Base-by-base conservation (phyloP, 2,113 vertebrate genomes). In the Sylvietta virens region DNA sequence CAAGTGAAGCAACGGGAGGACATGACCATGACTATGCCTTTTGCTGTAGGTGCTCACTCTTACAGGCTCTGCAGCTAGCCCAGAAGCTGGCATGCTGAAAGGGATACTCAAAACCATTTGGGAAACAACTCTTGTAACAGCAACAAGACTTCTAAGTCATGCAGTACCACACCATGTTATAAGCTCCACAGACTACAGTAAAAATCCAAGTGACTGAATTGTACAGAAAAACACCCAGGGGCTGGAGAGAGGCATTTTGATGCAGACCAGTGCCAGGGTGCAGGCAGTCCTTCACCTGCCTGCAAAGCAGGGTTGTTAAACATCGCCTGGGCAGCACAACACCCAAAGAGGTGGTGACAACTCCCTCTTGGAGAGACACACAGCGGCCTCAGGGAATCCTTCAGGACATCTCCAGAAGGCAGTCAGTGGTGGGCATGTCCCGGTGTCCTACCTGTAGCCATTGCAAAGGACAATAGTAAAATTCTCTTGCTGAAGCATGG, bases 371-470 rank as follows among this genome's bases (percentile, higher is more conserved):
- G 47, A 61, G 24, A 40, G 28, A 61, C 4, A 30, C 39, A 64
- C 11, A 60, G 57, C 1, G 0, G 35, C 58, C 33, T 50, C 12
- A 9, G 47, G 3, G 7, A 72, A 61, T 39, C 53, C 13, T 50
- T 78, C 40, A 87, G 66, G 22, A 50, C 1, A 3, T 37, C 39
- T 82, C 16, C 26, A 91, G 79, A 53, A 58, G 24, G 54, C 27
- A 56, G 11, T 6, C 24, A 76, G 47, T 20, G 37, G 28, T 80
- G 67, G 44, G 39, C 5, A 0, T 62, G 35, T 40, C 33, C 58
- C 0, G 0, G n/a, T 21, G 47, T 60, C 51, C 81, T 48, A 58
- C 47, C 40, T 64, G 35, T 1, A 2, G 48, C 44, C 69, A 81
- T 48, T 4, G 1, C 56, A 66, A 92, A 89, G 45, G 44, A 39